Conservation (phyloP, 2,113 vertebrate species). For the Oncorhynchus nerka region DNA sequence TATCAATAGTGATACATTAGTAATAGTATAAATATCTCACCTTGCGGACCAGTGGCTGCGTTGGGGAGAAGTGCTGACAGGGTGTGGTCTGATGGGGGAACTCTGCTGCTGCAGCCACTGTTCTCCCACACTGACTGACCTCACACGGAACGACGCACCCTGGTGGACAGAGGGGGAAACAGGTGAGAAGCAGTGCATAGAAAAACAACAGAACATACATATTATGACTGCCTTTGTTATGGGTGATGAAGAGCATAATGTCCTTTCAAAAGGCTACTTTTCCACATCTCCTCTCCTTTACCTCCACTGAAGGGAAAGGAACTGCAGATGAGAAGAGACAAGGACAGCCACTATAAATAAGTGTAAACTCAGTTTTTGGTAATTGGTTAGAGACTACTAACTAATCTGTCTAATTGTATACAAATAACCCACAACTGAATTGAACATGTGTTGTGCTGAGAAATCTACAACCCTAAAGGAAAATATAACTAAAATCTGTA, state of each 20-base stretch:
- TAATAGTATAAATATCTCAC: slow-evolving; percentile 51
- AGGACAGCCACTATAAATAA: no score
- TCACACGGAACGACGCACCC: slow-evolving; percentile 75
- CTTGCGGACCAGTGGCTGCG: slow-evolving; percentile 73
- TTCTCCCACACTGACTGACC: slow-evolving; percentile 87
- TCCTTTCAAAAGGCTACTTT: no score
- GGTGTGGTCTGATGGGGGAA: slow-evolving; percentile 75
- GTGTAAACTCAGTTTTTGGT: no score
- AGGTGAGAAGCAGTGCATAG: slow-evolving; percentile 19
- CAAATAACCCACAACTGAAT: no score
- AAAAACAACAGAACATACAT: neutral
- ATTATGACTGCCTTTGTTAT: neutral
- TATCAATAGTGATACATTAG: neutral
- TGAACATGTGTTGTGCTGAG: no score
- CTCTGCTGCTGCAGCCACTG: slow-evolving; percentile 79
- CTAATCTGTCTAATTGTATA: no score
- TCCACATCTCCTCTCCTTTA: no score
- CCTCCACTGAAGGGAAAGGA: no score
- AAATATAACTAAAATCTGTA: no score
- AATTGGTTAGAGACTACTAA: no score
- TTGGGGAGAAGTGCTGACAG: slow-evolving; percentile 78
- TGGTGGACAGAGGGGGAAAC: slow-evolving; percentile 65
- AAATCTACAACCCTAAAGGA: no score
- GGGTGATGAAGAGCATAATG: neutral
- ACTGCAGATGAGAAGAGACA: no score